Percentiles rank a stretch among this genome's conserved stretches.
Conservation (phyloP, 2,888 invertebrate genomes). For the Anagyrus pseudococci region DNA sequence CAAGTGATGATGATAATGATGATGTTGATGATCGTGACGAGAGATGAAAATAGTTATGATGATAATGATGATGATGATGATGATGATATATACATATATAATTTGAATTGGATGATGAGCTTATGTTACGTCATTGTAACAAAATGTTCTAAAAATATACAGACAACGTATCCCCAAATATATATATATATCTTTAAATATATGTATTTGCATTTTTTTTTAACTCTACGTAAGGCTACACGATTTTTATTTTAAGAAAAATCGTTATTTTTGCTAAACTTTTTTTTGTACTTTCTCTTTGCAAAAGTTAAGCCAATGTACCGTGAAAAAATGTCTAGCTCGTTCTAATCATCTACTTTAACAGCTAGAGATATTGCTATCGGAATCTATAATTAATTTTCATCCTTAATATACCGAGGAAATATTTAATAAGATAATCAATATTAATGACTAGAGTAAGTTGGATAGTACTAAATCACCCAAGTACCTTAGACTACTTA, state of each 20-base stretch:
- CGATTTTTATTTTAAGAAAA: slow-evolving; percentile 9
- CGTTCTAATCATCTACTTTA: background rate
- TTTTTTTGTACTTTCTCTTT: slow-evolving; percentile 22
- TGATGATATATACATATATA: slow-evolving; percentile 9
- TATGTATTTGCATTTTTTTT: too few relatives aligned
- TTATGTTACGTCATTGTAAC: slow-evolving; percentile 17
- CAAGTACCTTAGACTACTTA: slow-evolving; percentile 37
- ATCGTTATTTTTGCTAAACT: slow-evolving; percentile 3
- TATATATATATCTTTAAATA: too few relatives aligned
- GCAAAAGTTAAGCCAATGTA: slow-evolving; percentile 11
- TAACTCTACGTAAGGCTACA: slow-evolving; percentile 9
- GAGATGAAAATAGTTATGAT: slow-evolving; percentile 7
- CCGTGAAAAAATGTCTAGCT: slow-evolving; percentile 9
- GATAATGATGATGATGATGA: slow-evolving; percentile 8
- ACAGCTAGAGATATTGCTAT: background rate
- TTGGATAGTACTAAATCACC: slow-evolving; percentile 34
- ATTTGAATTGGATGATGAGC: slow-evolving; percentile 4
- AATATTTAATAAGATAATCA: slow-evolving; percentile 11
- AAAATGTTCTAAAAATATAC: slow-evolving; percentile 4
- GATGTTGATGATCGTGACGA: slow-evolving; percentile 11
- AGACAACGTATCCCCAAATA: slow-evolving; percentile 6
- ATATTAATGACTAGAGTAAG: slow-evolving; percentile 29
- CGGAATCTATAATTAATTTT: background rate
- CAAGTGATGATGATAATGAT: slow-evolving; percentile 3
- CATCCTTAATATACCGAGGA: background rate